These are phyloP conservation scores for Aphelenchoides besseyi DNA, from an alignment of 1,140 invertebrate genomes.

Conservation along the genomic window DNA sequence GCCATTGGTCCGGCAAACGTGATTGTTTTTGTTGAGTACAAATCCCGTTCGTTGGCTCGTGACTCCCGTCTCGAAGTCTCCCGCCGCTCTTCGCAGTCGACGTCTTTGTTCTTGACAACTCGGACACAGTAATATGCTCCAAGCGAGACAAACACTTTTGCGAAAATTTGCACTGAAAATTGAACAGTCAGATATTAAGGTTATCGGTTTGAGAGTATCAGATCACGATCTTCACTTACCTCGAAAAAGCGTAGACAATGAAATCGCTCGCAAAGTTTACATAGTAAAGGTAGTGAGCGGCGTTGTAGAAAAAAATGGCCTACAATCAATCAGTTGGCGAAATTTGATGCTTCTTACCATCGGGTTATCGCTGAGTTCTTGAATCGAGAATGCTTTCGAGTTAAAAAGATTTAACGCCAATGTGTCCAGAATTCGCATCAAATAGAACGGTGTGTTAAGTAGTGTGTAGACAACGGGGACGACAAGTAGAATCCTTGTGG, in stretches of 20 bases:
- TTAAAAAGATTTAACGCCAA: conserved; percentile 54
- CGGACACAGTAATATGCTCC: conserved; percentile 47
- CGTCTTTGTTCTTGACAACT: conserved; percentile 14
- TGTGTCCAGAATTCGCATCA: conserved; percentile 57
- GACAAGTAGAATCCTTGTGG: conserved; percentile 56
- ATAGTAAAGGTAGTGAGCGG: conserved; percentile 61
- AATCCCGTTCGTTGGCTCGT: not conserved
- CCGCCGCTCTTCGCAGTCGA: not conserved
- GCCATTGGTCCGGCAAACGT: too few relatives aligned
- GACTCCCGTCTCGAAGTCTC: not conserved
- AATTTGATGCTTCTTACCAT: too few relatives aligned
- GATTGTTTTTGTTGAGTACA: not conserved
- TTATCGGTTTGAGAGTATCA: too few relatives aligned
- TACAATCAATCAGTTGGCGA: too few relatives aligned
- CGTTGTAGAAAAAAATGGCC: conserved; percentile 51
- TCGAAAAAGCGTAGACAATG: conserved; percentile 61
- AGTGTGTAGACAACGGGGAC: conserved; percentile 61
- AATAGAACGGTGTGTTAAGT: conserved; percentile 61
- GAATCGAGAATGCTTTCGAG: conserved; percentile 38
- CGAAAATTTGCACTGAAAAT: conserved; percentile 60
- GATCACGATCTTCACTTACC: too few relatives aligned
- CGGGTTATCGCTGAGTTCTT: conserved; percentile 33
- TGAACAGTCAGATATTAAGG: too few relatives aligned
- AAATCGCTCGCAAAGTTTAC: conserved; percentile 61
- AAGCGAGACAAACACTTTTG: conserved; percentile 52